phyloP scores from a whole-genome alignment of 2,797 vertebrate genomes.

The Sternarchorhynchus goeldii region DNA sequence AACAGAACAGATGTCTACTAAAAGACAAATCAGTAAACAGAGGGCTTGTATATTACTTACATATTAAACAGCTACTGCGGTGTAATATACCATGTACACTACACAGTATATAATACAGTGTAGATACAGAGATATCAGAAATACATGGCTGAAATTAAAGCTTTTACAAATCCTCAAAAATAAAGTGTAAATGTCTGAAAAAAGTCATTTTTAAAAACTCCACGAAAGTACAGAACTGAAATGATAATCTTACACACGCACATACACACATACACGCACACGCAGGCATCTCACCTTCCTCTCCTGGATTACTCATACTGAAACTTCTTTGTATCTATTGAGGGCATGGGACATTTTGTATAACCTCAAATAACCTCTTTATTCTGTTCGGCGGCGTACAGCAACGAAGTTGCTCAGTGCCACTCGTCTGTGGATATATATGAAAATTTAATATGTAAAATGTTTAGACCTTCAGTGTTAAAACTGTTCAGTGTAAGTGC shows the following conservation, averaged over 20 bases:
- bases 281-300: slow-evolving; percentile 16
- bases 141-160: too few species aligned
- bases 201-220: slow-evolving; percentile 3
- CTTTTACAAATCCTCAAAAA: too few species aligned
- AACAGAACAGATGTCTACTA: too few species aligned
- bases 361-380: slow-evolving; percentile 25
- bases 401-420: neutral
- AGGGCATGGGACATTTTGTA: slow-evolving; percentile 15
- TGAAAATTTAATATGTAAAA: too few species aligned
- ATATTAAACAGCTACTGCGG: too few species aligned
- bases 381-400: neutral
- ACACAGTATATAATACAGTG: too few species aligned
- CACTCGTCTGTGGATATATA: too few species aligned
- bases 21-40: too few species aligned
- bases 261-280: slow-evolving; percentile 27
- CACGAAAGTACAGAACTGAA: slow-evolving; percentile 12
- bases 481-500: too few species aligned
- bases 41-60: too few species aligned
- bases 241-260: neutral
- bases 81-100: too few species aligned
- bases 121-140: too few species aligned
- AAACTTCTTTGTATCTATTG: slow-evolving; percentile 31
- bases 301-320: slow-evolving; percentile 41
- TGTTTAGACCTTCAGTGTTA: neutral
- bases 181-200: neutral